phyloP scores from a whole-genome alignment of 2,888 invertebrate species.

The Harmothoe impar region DNA sequence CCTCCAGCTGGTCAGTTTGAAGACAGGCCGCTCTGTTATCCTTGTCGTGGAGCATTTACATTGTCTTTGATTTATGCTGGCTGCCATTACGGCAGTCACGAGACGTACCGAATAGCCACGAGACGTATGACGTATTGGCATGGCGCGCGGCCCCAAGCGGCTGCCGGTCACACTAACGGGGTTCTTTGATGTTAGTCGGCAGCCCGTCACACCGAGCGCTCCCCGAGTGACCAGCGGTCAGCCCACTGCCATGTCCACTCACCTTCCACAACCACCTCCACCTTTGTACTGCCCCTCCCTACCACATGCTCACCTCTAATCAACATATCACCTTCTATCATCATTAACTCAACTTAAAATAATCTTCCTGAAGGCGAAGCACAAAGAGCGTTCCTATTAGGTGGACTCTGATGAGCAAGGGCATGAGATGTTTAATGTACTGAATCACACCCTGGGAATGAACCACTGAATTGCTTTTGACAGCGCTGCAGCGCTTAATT shows the following conservation, averaged over 20 bases:
- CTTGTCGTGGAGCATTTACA: not conserved
- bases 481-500: not conserved
- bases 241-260: constrained; percentile 32
- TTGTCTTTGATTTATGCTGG: not conserved
- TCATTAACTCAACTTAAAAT: not conserved
- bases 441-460: constrained; percentile 20
- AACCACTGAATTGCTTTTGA: constrained; percentile 4
- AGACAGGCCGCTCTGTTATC: not conserved
- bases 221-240: not conserved
- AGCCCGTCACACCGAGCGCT: not conserved
- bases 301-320: constrained; percentile 41
- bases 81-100: not conserved
- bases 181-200: not conserved
- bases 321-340: constrained; percentile 44
- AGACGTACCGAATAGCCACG: not conserved
- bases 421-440: not conserved
- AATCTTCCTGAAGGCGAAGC: not conserved
- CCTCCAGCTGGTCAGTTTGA: not conserved
- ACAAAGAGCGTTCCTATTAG: not conserved
- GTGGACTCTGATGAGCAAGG: not conserved
- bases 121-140: constrained; percentile 37
- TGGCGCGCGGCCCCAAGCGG: not conserved
- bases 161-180: not conserved
- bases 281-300: not conserved
- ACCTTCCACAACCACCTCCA: not conserved